These are phyloP conservation scores for Neopelma chrysocephalum DNA, from an alignment of 2,797 vertebrate genomes.

Conservation along the genomic window DNA sequence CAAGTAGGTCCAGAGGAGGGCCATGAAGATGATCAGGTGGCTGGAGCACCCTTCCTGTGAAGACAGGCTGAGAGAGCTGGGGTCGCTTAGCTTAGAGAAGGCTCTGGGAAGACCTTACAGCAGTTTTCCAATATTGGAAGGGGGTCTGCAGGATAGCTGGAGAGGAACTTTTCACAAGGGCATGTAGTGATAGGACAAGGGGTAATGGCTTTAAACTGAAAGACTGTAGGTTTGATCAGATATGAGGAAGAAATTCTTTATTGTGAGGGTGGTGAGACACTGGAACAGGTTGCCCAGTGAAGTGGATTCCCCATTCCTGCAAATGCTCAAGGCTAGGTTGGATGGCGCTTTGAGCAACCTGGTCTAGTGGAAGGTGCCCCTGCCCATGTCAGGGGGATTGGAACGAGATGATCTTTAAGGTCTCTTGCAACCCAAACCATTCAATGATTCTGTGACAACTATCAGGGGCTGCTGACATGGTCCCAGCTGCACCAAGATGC, in stretches of 20 bases:
- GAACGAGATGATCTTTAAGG: neutral
- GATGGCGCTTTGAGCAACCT: neutral
- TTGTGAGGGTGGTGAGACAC: neutral
- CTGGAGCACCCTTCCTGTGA: neutral
- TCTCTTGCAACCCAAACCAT: neutral
- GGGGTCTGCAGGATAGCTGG: neutral
- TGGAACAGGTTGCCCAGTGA: rapidly evolving
- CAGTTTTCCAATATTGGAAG: neutral
- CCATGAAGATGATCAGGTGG: neutral
- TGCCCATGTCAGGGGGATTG: neutral
- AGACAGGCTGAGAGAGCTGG: neutral
- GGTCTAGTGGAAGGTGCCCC: neutral
- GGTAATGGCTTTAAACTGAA: neutral
- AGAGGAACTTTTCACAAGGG: neutral
- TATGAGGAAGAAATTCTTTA: neutral
- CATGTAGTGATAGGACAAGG: neutral
- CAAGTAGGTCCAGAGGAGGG: neutral
- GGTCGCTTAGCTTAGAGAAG: neutral
- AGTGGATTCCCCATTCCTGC: neutral
- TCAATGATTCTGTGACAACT: neutral
- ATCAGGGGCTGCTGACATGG: rapidly evolving
- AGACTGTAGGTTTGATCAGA: neutral
- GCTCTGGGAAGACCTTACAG: neutral
- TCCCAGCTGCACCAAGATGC: rapidly evolving
- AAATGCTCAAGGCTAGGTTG: neutral